Base-by-base conservation (phyloP, 2,797 vertebrate species). In the Premnoplex brunnescens region DNA sequence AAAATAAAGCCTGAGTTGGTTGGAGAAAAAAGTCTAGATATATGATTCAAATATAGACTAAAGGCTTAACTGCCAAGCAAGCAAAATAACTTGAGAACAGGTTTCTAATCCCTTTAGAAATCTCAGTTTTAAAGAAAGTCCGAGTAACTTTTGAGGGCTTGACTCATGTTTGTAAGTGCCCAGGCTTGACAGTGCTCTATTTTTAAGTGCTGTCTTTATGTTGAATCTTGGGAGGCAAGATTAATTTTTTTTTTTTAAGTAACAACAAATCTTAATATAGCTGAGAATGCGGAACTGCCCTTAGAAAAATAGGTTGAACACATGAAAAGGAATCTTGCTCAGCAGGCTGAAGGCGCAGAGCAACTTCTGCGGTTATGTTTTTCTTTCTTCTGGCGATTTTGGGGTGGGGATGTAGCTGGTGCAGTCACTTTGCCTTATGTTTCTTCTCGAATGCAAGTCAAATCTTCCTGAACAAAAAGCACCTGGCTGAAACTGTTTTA, bases 261-360 rank as follows among this genome's bases (percentile, higher is more conserved):
- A 95, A 81, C 76, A 95, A 85, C 79, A 91, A 76, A 43, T 95
- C 94, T 96, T 95, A 97, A 96, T 91, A 96, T 78, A 82, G 87
- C 80, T 88, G 98, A 97, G 99, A 99, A 99, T 98, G 98, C 98
- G 98, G 98, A 99, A 98, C 97, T 97, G 79, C 91, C 82, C 91
- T 90, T 64, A 54, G 88, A 92, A 96, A 95, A 81, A 88, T 78
- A 85, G 97, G 95, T 96, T 93, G 93, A 95, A 97, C 93, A 16
- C 92, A 90, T 62, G 88, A 84, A 88, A 97, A 97, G 97, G 98
- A 98, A 98, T 98, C 98, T 96, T 62, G 98, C 96, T 96, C 15
- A 96, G 97, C 98, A 60, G 97, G 98, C 97, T 96, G 56, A 49
- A 93, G 96, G 96, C 5, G 96, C 89, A 89, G 48, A 89, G 79